phyloP scores from a whole-genome alignment of 2,113 vertebrate species.

The Addax nasomaculatus region DNA sequence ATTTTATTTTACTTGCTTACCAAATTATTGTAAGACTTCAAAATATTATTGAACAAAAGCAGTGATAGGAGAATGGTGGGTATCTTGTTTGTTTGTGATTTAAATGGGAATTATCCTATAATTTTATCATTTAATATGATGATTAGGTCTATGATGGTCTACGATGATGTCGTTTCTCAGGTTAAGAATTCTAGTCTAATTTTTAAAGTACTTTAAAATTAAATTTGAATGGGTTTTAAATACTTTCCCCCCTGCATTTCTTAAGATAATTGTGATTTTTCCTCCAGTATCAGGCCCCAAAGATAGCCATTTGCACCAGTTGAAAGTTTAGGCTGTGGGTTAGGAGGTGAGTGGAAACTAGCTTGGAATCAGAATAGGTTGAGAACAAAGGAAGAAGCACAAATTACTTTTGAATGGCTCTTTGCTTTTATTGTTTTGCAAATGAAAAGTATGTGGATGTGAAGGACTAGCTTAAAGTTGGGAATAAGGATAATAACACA shows the following conservation, averaged over 20 bases:
- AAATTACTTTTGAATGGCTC: background rate
- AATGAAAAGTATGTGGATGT: background rate
- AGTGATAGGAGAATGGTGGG: background rate
- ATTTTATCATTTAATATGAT: constrained; percentile 28
- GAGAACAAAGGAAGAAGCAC: background rate
- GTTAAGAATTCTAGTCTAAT: constrained; percentile 26
- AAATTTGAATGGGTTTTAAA: background rate
- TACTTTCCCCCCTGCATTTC: background rate
- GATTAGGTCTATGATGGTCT: background rate
- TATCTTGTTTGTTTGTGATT: background rate
- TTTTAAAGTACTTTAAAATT: background rate
- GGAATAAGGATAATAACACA: background rate
- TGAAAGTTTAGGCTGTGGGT: background rate
- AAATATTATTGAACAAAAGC: background rate
- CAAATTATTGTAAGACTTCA: background rate
- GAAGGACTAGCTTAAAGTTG: background rate
- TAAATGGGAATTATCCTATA: constrained; percentile 20
- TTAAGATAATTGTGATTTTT: background rate
- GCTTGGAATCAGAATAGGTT: background rate
- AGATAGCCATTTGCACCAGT: background rate
- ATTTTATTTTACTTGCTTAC: background rate
- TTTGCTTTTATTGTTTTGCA: background rate
- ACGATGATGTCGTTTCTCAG: background rate
- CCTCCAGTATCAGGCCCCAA: background rate
- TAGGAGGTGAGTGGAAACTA: background rate